Evolutionary conservation across 2,113 vertebrate species (phyloP), one percentile per base, ranked within the genome.

Genomic region (Phainopepla nitens): DNA sequence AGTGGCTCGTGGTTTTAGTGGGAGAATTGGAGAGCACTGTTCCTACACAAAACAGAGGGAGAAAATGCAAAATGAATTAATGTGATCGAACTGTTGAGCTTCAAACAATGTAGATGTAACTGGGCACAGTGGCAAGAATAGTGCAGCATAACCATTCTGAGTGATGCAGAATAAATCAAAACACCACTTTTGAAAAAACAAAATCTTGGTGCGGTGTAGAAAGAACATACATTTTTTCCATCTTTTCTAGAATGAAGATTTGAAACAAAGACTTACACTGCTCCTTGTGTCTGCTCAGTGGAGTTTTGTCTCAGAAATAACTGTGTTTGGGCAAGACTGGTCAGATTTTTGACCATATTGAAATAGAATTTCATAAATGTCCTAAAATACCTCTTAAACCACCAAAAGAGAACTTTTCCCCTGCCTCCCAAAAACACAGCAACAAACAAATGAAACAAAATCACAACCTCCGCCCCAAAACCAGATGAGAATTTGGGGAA

Each of bases 391-490:
- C 44, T 15, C 19, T 88, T 14, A 45, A 31, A 4, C 4, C 35
- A 62, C 3, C 18, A 82, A 66, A 23, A 62, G 9, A 12, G 9
- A 64, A 12, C 2, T 17, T 28, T 13, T 0, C 4, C 3, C 4
- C 2, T 2, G 1, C 10, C 6, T 0, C 4, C 4, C 1, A 56
- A 68, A 60, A 23, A 11, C 2, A 1, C 12, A 57, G 9, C 28
- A 39, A 6, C 21, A 47, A 35, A 53, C 11, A 66, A 29, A 29
- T 3, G 11, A 57, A 44, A 7, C 23, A 47, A 31, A 39, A 2
- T 5, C 25, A 23, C 39, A 75, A 36, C 13, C 4, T 51, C 27
- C 9, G 57, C 7, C 8, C 5, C 22, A 19, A 89, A 86, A 80
- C 1, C 13, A 39, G 12, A 13, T 13, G 27, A 76, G 24, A 85